These are phyloP conservation scores for Danio jaintianensis DNA, from an alignment of 2,797 vertebrate species.

Conservation along the genomic window DNA sequence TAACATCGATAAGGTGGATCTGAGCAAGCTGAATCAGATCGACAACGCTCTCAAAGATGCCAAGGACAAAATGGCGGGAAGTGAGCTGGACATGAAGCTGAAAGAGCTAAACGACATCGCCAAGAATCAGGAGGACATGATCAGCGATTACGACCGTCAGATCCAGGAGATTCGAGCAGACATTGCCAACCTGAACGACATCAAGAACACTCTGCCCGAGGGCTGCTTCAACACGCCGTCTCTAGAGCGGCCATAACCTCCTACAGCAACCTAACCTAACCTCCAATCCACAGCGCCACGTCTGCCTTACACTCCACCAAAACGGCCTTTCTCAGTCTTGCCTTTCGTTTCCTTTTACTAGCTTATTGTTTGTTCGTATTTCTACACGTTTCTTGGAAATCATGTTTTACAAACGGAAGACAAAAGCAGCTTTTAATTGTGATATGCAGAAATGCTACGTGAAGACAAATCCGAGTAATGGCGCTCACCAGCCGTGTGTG, in stretches of 20 bases:
- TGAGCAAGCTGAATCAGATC: conserved; percentile 91
- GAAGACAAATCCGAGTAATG: conserved; percentile 58
- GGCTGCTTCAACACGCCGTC: conserved; percentile 97
- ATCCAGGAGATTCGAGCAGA: conserved; percentile 91
- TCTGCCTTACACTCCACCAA: conserved; percentile 79
- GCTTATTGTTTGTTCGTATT: conserved; percentile 40
- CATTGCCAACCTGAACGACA: conserved; percentile 94
- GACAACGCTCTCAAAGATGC: conserved; percentile 87
- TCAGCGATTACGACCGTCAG: conserved; percentile 90
- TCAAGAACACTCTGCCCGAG: conserved; percentile 91
- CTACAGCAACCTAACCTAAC: not conserved
- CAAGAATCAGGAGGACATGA: conserved; percentile 87
- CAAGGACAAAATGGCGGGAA: conserved; percentile 88
- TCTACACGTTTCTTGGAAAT: conserved; percentile 18
- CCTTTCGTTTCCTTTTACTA: conserved; percentile 56
- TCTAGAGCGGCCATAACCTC: conserved; percentile 88
- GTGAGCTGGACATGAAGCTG: conserved; percentile 89
- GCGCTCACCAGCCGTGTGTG: conserved; percentile 20
- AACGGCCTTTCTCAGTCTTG: conserved; percentile 50
- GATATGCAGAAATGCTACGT: conserved; percentile 38
- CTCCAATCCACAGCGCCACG: conserved; percentile 52
- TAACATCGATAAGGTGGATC: conserved; percentile 93
- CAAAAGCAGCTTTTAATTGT: conserved; percentile 63
- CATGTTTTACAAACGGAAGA: conserved; percentile 52
- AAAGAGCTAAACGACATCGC: conserved; percentile 87